Conservation (phyloP, 92 coral and sea anemone species). For the Virgularia gustaviana region DNA sequence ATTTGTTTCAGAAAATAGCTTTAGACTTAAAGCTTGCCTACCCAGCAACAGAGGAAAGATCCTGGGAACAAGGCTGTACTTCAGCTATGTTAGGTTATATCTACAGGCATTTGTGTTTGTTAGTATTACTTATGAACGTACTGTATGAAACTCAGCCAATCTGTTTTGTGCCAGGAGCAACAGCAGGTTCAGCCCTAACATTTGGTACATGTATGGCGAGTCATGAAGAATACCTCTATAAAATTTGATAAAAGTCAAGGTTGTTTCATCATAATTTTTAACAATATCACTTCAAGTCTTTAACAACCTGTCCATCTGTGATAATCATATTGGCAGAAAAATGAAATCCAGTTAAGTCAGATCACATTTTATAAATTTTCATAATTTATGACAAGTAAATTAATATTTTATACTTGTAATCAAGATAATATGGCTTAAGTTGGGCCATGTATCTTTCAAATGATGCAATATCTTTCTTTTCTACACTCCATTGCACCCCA, state of each 20-base stretch:
- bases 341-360: background rate
- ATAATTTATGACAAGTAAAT: too few species aligned
- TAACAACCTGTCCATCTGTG: background rate
- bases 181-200: conserved; percentile 79
- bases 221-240: conserved; percentile 88
- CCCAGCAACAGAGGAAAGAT: background rate
- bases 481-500: conserved; percentile 98
- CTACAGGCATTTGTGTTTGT: background rate
- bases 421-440: conserved; percentile 90
- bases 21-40: background rate
- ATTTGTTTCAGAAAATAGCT: background rate
- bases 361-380: too few species aligned
- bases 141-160: conserved; percentile 94
- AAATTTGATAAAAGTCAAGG: background rate
- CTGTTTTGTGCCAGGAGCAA: conserved; percentile 94
- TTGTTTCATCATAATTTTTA: too few species aligned
- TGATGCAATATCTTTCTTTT: conserved; percentile 83
- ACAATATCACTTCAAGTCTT: too few species aligned
- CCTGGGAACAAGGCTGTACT: too few species aligned
- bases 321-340: background rate
- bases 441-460: conserved; percentile 99
- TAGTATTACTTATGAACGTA: conserved; percentile 52
- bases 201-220: conserved; percentile 92
- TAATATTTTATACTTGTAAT: conserved; percentile 80
- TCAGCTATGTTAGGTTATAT: background rate